Evolutionary conservation across 2,888 invertebrate genomes (phyloP).

Genomic region (Linyphia triangularis): DNA sequence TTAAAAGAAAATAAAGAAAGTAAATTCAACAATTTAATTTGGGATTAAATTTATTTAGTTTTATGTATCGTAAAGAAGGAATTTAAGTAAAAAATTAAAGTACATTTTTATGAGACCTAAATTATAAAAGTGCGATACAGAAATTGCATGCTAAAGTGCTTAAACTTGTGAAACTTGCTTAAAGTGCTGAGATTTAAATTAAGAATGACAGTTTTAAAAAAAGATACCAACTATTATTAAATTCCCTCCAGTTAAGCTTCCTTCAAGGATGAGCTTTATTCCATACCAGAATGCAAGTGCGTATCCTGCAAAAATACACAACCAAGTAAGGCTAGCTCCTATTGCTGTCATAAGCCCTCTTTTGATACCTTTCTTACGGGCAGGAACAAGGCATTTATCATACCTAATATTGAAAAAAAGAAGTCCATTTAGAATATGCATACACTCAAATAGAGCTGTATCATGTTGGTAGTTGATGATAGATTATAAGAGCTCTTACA

Average conservation of each 20-base stretch:
- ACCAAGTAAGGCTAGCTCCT: conserved; percentile 86
- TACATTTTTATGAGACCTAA: neutral
- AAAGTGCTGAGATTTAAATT: neutral
- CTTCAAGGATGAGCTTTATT: conserved; percentile 65
- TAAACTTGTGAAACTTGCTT: neutral
- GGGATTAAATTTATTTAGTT: neutral
- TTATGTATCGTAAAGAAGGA: neutral
- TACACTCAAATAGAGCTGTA: no score
- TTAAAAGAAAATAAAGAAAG: no score
- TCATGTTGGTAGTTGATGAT: no score
- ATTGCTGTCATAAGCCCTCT: conserved; percentile 86
- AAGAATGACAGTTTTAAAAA: neutral
- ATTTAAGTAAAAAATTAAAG: neutral
- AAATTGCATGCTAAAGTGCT: no score
- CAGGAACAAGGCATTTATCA: conserved; percentile 82
- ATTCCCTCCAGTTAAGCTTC: conserved; percentile 83
- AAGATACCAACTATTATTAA: conserved; percentile 84
- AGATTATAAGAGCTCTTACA: no score
- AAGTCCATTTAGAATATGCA: no score
- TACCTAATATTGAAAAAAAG: conserved; percentile 37
- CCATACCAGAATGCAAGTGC: conserved; percentile 91
- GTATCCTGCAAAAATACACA: conserved; percentile 85
- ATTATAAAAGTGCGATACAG: neutral
- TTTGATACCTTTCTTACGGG: conserved; percentile 84
- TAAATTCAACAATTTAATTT: no score